Conservation (phyloP, 1,140 invertebrate species). For the Chironomus tepperi region DNA sequence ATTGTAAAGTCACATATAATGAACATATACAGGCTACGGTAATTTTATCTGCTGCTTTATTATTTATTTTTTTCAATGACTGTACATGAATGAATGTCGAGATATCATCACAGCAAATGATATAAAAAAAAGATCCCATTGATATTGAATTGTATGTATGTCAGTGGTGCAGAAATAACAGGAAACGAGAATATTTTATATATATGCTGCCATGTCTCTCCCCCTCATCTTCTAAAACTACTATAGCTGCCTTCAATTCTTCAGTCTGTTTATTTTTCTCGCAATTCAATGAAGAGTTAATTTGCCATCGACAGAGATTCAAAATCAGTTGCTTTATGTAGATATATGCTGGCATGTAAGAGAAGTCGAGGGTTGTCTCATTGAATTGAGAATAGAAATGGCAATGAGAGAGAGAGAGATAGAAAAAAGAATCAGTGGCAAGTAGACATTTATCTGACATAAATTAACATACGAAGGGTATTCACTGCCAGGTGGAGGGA, state of each 20-base stretch:
- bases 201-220: not conserved
- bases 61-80: not conserved
- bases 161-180: conserved; percentile 13
- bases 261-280: not conserved
- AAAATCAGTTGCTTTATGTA: not conserved
- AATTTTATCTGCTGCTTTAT: not conserved
- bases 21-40: not conserved
- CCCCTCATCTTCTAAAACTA: no score
- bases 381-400: not conserved
- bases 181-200: not conserved
- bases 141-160: not conserved
- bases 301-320: not conserved
- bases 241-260: no score
- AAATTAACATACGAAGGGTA: not conserved
- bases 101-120: no score
- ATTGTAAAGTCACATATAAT: not conserved
- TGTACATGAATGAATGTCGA: no score
- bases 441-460: not conserved
- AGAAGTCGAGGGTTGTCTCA: not conserved
- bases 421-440: no score
- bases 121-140: no score
- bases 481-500: no score
- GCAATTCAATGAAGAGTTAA: conserved; percentile 8
- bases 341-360: not conserved
- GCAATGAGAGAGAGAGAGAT: not conserved